Conservation (phyloP, 2,113 vertebrate species). For the Hippopotamus amphibius region DNA sequence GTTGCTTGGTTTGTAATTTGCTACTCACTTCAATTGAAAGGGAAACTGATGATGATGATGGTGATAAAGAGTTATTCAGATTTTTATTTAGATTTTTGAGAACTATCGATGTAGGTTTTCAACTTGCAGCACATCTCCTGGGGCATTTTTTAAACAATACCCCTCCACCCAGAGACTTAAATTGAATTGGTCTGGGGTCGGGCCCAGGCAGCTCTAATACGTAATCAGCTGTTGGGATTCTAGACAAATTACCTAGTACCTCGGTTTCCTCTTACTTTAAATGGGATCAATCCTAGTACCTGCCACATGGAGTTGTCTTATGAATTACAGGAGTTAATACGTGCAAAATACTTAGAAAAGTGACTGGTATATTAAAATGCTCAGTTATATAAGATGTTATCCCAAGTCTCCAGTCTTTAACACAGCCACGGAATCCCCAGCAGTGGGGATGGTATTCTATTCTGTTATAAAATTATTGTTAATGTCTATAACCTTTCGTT, state of each 20-base stretch:
- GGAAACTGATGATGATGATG: neutral
- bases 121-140: neutral
- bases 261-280: neutral
- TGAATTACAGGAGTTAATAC: neutral
- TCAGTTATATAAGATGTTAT: neutral
- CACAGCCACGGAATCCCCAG: neutral
- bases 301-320: neutral
- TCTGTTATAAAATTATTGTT: neutral
- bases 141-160: neutral
- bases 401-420: neutral
- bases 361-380: neutral
- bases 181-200: neutral
- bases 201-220: neutral
- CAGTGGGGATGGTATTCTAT: neutral
- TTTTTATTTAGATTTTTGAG: slow-evolving; percentile 1
- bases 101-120: neutral
- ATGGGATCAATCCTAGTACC: neutral
- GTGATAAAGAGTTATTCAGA: neutral
- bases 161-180: neutral
- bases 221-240: neutral
- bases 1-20: neutral
- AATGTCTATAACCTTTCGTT: neutral
- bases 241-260: neutral
- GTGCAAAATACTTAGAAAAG: neutral
- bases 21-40: neutral